Evolutionary conservation across 2,113 vertebrate genomes (phyloP).

Genomic region (Amia ocellicauda): DNA sequence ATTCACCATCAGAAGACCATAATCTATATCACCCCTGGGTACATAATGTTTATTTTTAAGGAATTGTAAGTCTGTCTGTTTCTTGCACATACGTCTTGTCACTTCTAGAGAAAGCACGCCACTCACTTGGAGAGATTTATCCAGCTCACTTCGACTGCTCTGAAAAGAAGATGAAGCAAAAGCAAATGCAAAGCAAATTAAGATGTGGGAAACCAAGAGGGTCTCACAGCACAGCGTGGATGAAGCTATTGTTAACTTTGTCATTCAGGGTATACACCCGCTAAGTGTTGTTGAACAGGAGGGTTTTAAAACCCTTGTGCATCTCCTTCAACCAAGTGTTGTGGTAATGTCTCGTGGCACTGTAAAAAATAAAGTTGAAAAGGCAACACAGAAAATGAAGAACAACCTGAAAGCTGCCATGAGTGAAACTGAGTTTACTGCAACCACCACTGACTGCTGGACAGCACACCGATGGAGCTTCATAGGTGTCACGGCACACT

Average conservation of each 20-base stretch:
- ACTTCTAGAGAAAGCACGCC: slow-evolving; percentile 9
- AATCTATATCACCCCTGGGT: too few species aligned
- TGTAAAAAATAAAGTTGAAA: slow-evolving; percentile 6
- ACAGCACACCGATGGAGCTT: slow-evolving; percentile 14
- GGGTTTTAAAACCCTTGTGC: slow-evolving; percentile 10
- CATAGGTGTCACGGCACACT: slow-evolving; percentile 30
- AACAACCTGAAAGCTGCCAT: slow-evolving; percentile 15
- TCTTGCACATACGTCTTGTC: not conserved
- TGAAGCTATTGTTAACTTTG: slow-evolving; percentile 8
- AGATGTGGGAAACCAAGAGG: slow-evolving; percentile 10
- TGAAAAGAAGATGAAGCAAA: not conserved
- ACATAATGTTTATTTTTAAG: not conserved
- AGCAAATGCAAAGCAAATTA: slow-evolving; percentile 6
- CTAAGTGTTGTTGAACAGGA: slow-evolving; percentile 17
- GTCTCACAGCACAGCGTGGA: slow-evolving; percentile 14
- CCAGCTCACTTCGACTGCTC: not conserved
- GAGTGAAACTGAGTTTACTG: slow-evolving; percentile 23
- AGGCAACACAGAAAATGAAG: slow-evolving; percentile 18
- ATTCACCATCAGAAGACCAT: too few species aligned
- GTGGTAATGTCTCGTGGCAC: slow-evolving; percentile 6
- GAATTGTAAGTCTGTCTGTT: not conserved
- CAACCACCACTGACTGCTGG: slow-evolving; percentile 38
- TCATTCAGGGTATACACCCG: slow-evolving; percentile 17
- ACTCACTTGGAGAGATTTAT: not conserved
- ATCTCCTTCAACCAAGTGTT: slow-evolving; percentile 9